These are phyloP conservation scores for Chloropsis hardwickii DNA, from an alignment of 2,113 vertebrate genomes.

Conservation along the genomic window DNA sequence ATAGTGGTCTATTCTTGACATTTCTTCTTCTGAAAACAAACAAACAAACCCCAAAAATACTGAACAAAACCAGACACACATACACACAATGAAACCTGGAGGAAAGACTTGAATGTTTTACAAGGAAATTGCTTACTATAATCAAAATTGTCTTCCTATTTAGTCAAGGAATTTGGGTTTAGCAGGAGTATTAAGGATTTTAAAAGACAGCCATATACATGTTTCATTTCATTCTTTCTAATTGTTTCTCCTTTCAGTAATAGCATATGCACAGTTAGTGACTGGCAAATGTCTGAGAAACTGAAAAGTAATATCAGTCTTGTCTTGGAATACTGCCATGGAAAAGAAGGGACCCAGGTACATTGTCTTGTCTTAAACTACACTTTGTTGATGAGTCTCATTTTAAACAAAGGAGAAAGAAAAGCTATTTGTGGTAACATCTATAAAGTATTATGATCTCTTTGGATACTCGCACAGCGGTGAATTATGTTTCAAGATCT, in stretches of 20 bases:
- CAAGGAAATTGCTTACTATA: slow-evolving; percentile 51
- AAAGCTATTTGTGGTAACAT: background rate
- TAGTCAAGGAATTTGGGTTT: slow-evolving; percentile 46
- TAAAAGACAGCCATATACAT: slow-evolving; percentile 34
- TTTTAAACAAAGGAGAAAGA: background rate
- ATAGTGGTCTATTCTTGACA: slow-evolving; percentile 31
- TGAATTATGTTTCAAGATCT: background rate
- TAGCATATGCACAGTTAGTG: background rate
- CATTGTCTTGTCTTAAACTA: background rate
- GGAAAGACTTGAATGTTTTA: slow-evolving; percentile 12
- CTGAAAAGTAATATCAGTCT: background rate
- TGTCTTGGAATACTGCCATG: background rate
- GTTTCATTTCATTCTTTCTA: background rate
- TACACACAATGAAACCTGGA: background rate
- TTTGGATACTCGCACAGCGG: background rate
- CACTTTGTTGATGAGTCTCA: background rate
- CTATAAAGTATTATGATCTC: background rate
- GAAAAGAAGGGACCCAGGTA: background rate
- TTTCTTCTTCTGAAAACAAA: background rate
- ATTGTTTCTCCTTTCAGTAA: background rate
- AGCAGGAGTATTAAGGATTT: slow-evolving; percentile 20
- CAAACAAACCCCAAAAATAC: background rate
- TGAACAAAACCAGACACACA: background rate
- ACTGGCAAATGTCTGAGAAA: background rate
- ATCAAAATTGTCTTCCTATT: slow-evolving; percentile 48